Conservation (phyloP, 2,113 vertebrate genomes). For the Chamaea fasciata region DNA sequence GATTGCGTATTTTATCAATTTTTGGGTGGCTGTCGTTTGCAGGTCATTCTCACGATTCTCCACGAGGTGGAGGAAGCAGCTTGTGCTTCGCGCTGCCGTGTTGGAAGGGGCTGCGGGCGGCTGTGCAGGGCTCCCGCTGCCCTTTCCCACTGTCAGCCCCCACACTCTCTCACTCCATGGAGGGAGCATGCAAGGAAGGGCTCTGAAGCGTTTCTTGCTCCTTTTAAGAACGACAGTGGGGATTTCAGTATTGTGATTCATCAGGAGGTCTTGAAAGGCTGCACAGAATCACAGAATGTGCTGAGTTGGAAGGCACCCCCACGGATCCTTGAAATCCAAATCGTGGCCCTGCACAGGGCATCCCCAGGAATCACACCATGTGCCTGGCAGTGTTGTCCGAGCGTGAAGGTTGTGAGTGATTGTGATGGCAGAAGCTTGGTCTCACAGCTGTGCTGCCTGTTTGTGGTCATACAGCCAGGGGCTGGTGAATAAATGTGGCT, state of each 20-base stretch:
- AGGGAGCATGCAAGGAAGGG: no score
- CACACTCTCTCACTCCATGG: fast-evolving
- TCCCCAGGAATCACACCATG: neutral
- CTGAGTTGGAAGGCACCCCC: neutral
- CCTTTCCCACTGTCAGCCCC: fast-evolving
- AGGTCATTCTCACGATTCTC: neutral
- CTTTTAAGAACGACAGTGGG: fast-evolving
- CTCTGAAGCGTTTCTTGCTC: neutral
- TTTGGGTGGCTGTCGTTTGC: neutral
- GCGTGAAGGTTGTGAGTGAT: fast-evolving
- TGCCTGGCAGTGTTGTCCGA: neutral
- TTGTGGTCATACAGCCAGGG: neutral
- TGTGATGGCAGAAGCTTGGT: fast-evolving
- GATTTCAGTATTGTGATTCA: fast-evolving
- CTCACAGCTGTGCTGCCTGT: neutral
- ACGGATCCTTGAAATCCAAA: fast-evolving
- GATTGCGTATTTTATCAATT: fast-evolving
- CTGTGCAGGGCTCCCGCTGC: neutral
- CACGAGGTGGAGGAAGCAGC: conserved; percentile 51
- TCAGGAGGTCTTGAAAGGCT: neutral
- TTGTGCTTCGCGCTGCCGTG: fast-evolving
- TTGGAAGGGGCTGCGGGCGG: neutral
- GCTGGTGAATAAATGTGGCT: neutral
- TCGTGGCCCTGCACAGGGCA: neutral
- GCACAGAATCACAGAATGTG: neutral